Percentiles rank a stretch among this genome's conserved stretches.
Conservation (phyloP, 37 sponge, comb jelly and placozoan genomes). For the Ianthella basta region DNA sequence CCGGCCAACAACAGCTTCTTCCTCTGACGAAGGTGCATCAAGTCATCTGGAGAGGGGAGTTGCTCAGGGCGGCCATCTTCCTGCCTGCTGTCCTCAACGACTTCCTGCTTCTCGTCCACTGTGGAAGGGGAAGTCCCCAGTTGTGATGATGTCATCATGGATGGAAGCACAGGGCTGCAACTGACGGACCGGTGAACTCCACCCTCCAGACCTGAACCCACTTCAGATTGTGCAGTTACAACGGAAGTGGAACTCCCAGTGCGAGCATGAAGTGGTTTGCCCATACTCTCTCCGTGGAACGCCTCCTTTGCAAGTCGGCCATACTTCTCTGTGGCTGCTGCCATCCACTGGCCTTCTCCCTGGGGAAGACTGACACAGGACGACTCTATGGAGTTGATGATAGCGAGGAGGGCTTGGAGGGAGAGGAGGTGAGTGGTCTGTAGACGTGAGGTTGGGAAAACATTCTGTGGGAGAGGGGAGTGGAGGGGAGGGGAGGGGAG, state of each 20-base stretch:
- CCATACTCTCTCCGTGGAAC: background rate
- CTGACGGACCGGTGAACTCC: background rate
- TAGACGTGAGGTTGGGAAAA: constrained; percentile 66
- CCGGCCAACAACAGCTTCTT: constrained; percentile 90
- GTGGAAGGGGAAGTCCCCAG: background rate
- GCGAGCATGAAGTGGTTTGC: background rate
- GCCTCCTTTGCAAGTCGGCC: background rate
- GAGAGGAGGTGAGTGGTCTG: constrained; percentile 78
- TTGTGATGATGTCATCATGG: too few species aligned
- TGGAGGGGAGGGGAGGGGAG: too few species aligned
- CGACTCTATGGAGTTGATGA: constrained; percentile 49
- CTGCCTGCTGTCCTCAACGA: background rate
- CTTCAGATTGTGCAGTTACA: background rate
- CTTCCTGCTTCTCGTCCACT: background rate
- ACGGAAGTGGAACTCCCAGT: background rate
- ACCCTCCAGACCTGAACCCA: background rate
- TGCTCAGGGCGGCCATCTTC: background rate
- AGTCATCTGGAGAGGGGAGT: constrained; percentile 61
- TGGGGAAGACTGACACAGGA: background rate
- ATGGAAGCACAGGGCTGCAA: constrained; percentile 16
- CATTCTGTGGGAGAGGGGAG: constrained; percentile 47
- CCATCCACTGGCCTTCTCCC: background rate
- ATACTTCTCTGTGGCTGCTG: constrained; percentile 1
- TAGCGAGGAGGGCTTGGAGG: constrained; percentile 85
- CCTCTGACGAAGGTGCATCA: constrained; percentile 71